Base-by-base conservation (phyloP, 1,140 invertebrate genomes). In the Pentalonia nigronervosa region DNA sequence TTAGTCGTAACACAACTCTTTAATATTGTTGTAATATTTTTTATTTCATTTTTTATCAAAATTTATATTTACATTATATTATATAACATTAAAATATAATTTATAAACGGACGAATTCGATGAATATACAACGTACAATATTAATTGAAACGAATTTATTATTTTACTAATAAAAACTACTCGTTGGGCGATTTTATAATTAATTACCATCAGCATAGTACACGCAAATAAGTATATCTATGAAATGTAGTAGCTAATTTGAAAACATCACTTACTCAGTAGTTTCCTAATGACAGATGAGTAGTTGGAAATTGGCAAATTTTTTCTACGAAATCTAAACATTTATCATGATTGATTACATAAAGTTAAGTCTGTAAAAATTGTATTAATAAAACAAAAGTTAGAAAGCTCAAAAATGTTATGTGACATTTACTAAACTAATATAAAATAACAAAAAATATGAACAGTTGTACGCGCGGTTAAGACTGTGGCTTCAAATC, bases 271-370 rank as follows among this genome's bases (percentile, higher is more conserved):
- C 88, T 56, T 25, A 41, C 47, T 23, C 50, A 36, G 88, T 53
- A 89, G 50, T 25, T 53, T 89, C 23, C 34, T 8, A 23, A 89
- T 41, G 50, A 89, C 50, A 2, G 34, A 89, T 56, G 34, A 34
- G 34, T 56, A 56, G 50, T 56, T 41, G 34, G 50, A 23, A 76
- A 76, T n/a, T 17, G 17, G 60, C 14, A 76, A 89, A 89, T 89
- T 56, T 56, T 50, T 89, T 53, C 34, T 7, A 41, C 36, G 21
- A 11, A 41, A 89, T 34, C 56, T 56, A 89, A 56, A 56, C 50
- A 56, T 41, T 25, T 53, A 50, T 89, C 4, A 56, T 89, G 50
- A 56, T 89, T 89, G 50, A 89, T 89, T 41, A 89, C 23, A 56
- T 41, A 25, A 56, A 50, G 30, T 56, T 9, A 88, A 21, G 8